Evolutionary conservation across 1,140 invertebrate species (phyloP), one percentile per base, ranked within the genome.

Genomic region (Lineus longissimus): DNA sequence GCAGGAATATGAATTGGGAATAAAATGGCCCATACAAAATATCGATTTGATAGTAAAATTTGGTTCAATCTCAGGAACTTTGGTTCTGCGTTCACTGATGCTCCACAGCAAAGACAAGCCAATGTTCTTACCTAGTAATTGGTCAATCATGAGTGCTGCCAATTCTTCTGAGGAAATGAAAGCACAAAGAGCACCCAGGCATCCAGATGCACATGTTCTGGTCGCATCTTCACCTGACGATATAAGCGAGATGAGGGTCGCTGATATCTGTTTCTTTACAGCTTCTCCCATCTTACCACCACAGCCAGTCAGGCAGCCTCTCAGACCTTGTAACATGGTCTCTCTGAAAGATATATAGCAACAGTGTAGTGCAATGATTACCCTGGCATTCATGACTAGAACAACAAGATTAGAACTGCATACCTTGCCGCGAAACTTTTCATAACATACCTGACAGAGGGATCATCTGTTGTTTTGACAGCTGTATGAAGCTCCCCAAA

Each of bases 401-500:
- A 11, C 11, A 43, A 43, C 40, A 43, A 11, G 11, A 43, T 13
- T 13, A 43, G 11, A 13, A 55, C 51, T 19, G 9, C 51, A 55
- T 55, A 55, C 51, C 51, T 9, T 22, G 25, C 51, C n/a, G n/a
- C n/a, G n/a, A n/a, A n/a, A n/a, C n/a, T n/a, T n/a, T n/a, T n/a
- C 25, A 19, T 51, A n/a, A 47, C 59, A 75, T 79, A 89, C 85
- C 89, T 89, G 54, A 95, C 87, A 54, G 87, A 84, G 41, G 87
- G 85, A 82, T 96, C 93, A 74, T 95, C 93, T 0, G 89, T 84
- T 68, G 85, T 89, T 81, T 93, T 93, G 30, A 95, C 88, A 31
- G 88, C 89, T 75, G 88, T 90, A 75, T 94, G 91, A 66, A 98
- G 84, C 79, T 98, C 95, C 29, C 88, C 88, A 81, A 96, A 96